Base-by-base conservation (phyloP, 2,113 vertebrate genomes). In the Nyctibius bracteatus region DNA sequence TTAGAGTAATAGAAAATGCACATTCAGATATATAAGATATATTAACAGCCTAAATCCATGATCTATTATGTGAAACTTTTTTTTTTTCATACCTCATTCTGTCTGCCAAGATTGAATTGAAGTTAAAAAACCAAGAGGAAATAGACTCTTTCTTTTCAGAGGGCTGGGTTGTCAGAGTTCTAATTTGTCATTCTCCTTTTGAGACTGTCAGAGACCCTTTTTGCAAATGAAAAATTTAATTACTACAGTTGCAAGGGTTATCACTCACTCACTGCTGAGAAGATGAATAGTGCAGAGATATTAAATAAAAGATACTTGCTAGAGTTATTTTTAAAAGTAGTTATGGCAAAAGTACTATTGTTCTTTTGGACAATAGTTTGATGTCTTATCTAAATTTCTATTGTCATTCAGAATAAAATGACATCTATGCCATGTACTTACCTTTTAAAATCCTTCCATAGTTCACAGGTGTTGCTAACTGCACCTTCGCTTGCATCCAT, bases 191-290 rank as follows among this genome's bases (percentile, higher is more conserved):
- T 78, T 96, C 88, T 91, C 51, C 41, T 94, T 96, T 88, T 75
- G 44, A 95, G 88, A 93, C 47, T 91, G 63, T 89, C 90, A 97
- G 58, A 70, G 46, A n/a, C n/a, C 44, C 20, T 96, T 85, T 94
- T 46, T 87, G 43, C 41, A 61, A 82, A 44, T 88, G 87, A 95
- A 73, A 87, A 83, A 57, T 84, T 97, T 97, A 96, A 97, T 97
- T 96, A 93, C 78, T 86, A 33, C 24, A 61, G 72, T 90, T 89
- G 5, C 59, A 83, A 86, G 80, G 92, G 94, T 96, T 88, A 95
- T 73, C 72, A 90, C 54, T 96, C 81, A 86, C 43, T 91, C 86
- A 97, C 72, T 75, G 47, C 44, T 92, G 21, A 25, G 31, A 73
- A 85, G 66, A 90, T 51, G 66, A 94, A 74, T 84, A 81, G 57